Conservation (phyloP, 2,113 vertebrate species). For the Malurus elegans region DNA sequence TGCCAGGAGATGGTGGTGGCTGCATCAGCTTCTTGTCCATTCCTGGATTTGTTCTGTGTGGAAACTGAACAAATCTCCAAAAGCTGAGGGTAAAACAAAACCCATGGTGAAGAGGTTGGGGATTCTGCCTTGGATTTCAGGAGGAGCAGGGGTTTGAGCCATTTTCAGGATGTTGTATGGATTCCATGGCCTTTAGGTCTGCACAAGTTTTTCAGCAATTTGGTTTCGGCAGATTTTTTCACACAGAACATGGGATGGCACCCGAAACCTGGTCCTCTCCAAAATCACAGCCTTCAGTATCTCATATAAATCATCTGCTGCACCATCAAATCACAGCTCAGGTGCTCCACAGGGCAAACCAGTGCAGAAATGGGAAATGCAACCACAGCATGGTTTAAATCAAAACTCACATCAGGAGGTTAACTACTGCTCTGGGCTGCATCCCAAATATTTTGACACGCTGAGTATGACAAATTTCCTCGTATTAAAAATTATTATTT, state of each 20-base stretch:
- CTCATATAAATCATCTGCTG: neutral
- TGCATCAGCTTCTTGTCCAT: neutral
- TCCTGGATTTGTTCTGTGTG: neutral
- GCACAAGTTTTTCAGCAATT: neutral
- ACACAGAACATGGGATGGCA: fast-evolving
- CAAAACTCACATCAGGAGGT: neutral
- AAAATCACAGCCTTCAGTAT: neutral
- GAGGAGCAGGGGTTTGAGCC: neutral
- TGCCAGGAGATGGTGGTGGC: neutral
- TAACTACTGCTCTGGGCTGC: neutral
- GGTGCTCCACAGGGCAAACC: neutral
- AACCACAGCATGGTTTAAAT: neutral
- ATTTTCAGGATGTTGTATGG: neutral
- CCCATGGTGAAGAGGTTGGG: neutral
- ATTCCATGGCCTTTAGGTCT: neutral
- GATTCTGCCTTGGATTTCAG: neutral
- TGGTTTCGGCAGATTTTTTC: neutral
- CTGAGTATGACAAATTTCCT: neutral
- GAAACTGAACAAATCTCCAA: neutral
- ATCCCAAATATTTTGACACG: neutral
- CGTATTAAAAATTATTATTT: neutral
- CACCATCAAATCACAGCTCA: neutral
- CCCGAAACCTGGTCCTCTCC: neutral
- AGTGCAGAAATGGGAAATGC: neutral
- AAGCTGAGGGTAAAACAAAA: neutral